Conservation (phyloP, 2,797 vertebrate genomes). For the Schizothorax lantsangensis region DNA sequence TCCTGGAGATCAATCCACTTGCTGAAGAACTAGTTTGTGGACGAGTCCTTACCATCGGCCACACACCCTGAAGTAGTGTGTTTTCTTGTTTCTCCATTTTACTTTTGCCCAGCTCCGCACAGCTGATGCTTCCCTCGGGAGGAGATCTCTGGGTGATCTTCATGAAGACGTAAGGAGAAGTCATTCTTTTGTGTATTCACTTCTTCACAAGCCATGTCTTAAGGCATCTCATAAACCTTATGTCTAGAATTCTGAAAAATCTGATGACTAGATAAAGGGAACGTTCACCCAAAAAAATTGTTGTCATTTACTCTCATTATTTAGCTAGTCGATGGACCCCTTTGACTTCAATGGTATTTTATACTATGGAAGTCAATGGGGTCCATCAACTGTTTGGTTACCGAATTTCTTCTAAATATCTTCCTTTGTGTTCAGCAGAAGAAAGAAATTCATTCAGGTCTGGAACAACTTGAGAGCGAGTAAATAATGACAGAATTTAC, state of each 20-base stretch:
- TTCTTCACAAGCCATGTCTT: slow-evolving; percentile 2
- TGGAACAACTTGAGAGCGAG: not conserved
- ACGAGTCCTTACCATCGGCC: slow-evolving; percentile 70
- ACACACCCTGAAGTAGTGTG: slow-evolving; percentile 50
- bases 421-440: not conserved
- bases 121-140: slow-evolving; percentile 65
- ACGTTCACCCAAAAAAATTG: not conserved
- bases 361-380: not conserved
- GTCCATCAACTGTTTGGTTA: not conserved
- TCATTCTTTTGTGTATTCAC: not conserved
- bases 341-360: not conserved
- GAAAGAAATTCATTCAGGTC: not conserved
- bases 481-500: not conserved
- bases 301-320: not conserved
- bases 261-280: not conserved
- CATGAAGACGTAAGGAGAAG: not conserved
- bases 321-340: not conserved
- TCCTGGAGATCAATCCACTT: not conserved
- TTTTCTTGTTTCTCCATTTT: slow-evolving; percentile 64
- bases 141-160: slow-evolving; percentile 67
- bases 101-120: slow-evolving; percentile 70
- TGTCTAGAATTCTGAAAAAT: not conserved
- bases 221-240: not conserved
- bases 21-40: not conserved
- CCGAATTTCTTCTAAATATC: not conserved